phyloP scores from a whole-genome alignment of 2,797 vertebrate genomes.

The Harpagifer antarcticus region DNA sequence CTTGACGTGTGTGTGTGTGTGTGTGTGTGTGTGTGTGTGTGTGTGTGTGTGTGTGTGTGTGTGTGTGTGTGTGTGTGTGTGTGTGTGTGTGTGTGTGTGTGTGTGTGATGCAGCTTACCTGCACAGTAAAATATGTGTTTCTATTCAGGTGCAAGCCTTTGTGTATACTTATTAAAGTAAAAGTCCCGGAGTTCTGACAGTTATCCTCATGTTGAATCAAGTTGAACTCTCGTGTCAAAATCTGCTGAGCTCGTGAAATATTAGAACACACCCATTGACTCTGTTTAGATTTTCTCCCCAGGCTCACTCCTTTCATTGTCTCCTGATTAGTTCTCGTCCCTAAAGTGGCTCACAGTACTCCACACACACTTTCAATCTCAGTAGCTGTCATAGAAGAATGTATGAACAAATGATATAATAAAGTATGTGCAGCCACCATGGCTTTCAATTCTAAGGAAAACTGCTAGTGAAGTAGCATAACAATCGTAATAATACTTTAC shows the following conservation, averaged over 20 bases:
- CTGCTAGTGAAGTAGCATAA: conserved; percentile 21
- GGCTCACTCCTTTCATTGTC: conserved; percentile 78
- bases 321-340: conserved; percentile 78
- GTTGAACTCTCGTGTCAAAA: conserved; percentile 56
- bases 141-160: neutral
- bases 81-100: neutral
- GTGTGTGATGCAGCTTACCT: neutral
- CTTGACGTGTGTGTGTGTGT: conserved; percentile 6
- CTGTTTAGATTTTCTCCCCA: conserved; percentile 73
- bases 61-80: too few relatives aligned
- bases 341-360: conserved; percentile 54
- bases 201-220: conserved; percentile 74
- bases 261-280: conserved; percentile 72
- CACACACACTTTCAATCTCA: conserved; percentile 67
- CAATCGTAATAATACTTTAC: neutral
- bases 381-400: conserved; percentile 62
- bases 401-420: conserved; percentile 34
- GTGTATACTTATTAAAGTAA: conserved; percentile 49
- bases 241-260: conserved; percentile 77
- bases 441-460: conserved; percentile 28
- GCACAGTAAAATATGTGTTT: conserved; percentile 11
- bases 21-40: neutral
- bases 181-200: conserved; percentile 59
- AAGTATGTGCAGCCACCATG: conserved; percentile 26
- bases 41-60: neutral